Evolutionary conservation across 2,888 invertebrate genomes (phyloP), one percentile per base, ranked within the genome.

Genomic region (Drosophila fulvimacula): DNA sequence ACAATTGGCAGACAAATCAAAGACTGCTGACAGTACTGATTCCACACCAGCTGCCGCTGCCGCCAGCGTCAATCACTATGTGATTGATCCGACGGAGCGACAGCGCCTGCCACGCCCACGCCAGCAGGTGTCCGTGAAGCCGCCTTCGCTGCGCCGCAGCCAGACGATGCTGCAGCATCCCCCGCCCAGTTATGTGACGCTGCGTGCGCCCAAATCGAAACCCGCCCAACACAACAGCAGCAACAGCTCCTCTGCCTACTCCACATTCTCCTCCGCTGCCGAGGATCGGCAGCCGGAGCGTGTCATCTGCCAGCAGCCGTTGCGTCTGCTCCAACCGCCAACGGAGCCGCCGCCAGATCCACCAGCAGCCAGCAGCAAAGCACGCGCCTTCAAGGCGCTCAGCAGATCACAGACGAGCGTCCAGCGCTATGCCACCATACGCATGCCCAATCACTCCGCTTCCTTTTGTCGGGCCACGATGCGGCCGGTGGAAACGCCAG

Each of bases 141-240:
- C 91, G 10, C 88, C 88, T 13, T 82, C 90, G 48, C 60, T 92
- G 53, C 90, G 90, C 41, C 88, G 93, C 62, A 92, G 92, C 0
- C 92, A 93, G 56, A 93, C 93, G 2, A 91, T 93, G 82, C 44
- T 79, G 79, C 79, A 74, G 30, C 66, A 73, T 9, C 58, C 39
- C 2, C 63, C 69, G 4, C 87, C 85, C 69, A 83, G 73, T 15
- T 86, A 83, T 32, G 81, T 49, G 11, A 86, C 87, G 7, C 32
- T 87, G 53, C 64, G 82, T 36, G 67, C 78, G 1, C 21, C 65
- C 32, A 76, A 70, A 30, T 9, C 48, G 11, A 69, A 77, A 7
- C 67, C 70, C 61, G 74, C 34, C 84, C 68, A 57, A 17, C 44
- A 38, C 30, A 38, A 46, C 36, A 61, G 41, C 39, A 83, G 57